phyloP scores from a whole-genome alignment of 2,888 invertebrate genomes.

The Drosophila hamatofila region DNA sequence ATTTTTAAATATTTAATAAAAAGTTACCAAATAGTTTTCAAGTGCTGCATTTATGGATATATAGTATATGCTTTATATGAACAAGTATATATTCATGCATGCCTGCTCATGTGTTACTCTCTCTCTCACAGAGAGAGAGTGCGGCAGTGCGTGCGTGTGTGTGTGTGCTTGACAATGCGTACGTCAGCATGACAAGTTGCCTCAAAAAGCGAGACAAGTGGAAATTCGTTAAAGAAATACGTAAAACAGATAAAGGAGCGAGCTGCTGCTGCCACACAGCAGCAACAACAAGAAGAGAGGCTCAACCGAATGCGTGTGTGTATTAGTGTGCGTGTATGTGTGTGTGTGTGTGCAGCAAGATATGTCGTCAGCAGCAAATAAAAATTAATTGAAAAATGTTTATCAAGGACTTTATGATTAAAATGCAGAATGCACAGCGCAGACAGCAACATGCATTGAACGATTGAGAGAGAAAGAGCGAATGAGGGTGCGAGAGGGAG shows the following conservation, averaged over 20 bases:
- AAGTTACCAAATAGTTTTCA: neutral
- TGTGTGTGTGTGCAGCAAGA: slow-evolving; percentile 54
- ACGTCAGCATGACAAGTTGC: slow-evolving; percentile 72
- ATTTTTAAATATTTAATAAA: neutral
- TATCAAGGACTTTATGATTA: slow-evolving; percentile 78
- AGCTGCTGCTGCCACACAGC: slow-evolving; percentile 47
- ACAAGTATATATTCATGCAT: slow-evolving; percentile 5
- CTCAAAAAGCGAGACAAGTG: slow-evolving; percentile 76
- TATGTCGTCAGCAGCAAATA: slow-evolving; percentile 78
- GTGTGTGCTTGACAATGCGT: slow-evolving; percentile 54
- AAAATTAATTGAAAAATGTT: slow-evolving; percentile 81
- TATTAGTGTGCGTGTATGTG: slow-evolving; percentile 3
- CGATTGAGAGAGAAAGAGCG: neutral
- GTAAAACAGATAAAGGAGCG: slow-evolving; percentile 70
- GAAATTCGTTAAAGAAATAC: slow-evolving; percentile 78
- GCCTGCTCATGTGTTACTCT: slow-evolving; percentile 28
- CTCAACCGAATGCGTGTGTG: neutral
- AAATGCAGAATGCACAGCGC: slow-evolving; percentile 50
- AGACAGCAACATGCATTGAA: slow-evolving; percentile 13
- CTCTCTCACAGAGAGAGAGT: slow-evolving; percentile 4
- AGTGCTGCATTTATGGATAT: slow-evolving; percentile 3
- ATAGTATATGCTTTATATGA: neutral
- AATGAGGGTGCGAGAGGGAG: neutral
- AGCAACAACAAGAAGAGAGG: neutral
- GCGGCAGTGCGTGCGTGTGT: slow-evolving; percentile 5